Conservation (phyloP, 2,888 invertebrate species). For the Latrodectus hesperus region DNA sequence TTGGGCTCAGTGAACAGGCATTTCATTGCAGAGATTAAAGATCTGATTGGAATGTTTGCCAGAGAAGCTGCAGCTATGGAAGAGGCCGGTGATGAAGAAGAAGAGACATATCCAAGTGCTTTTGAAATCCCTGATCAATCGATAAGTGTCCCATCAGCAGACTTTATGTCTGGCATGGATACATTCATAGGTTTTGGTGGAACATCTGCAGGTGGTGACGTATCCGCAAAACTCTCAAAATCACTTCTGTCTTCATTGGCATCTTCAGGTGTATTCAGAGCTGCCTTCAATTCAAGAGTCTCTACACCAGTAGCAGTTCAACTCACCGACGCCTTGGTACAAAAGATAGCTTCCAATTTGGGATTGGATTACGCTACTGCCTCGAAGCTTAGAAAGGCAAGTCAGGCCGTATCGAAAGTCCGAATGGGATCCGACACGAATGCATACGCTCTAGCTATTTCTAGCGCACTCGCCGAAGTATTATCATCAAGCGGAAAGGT, state of each 20-base stretch:
- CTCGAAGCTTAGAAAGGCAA: neutral
- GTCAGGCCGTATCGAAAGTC: neutral
- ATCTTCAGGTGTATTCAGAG: neutral
- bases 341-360: neutral
- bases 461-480: neutral
- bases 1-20: conserved; percentile 25
- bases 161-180: neutral
- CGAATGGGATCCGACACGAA: neutral
- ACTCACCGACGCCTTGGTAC: neutral
- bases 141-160: neutral
- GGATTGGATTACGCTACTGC: neutral
- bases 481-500: neutral
- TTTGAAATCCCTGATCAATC: neutral
- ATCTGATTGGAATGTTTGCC: conserved; percentile 48
- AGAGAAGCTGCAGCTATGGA: conserved; percentile 25
- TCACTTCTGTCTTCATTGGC: neutral
- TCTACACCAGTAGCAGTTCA: neutral
- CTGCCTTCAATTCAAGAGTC: neutral
- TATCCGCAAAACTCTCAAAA: neutral
- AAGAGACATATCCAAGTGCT: neutral
- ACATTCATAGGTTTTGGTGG: neutral
- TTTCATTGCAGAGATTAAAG: conserved; percentile 48
- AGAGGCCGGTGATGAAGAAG: neutral
- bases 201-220: neutral
- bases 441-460: neutral